Base-by-base conservation (phyloP, 2,888 invertebrate genomes). In the Drosophila diplacantha region DNA sequence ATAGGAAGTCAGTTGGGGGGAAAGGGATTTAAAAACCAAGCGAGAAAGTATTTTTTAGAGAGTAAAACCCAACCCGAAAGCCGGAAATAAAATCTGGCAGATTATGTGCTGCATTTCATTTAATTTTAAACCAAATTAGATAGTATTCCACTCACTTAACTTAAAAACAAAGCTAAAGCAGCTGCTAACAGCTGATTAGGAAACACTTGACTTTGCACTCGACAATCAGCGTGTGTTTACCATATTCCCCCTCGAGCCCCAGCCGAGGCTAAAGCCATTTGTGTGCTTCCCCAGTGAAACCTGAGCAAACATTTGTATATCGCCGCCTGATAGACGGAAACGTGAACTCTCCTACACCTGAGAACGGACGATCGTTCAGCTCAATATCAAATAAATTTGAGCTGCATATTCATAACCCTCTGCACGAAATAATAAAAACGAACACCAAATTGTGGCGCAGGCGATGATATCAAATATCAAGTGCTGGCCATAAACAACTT, bases 401-500 rank as follows among this genome's bases (percentile, higher is more conserved):
- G 59, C 44, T 68, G 69, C 66, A 62, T 65, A 69, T 69, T 69
- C 80, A 75, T 74, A 74, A 70, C 68, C 64, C 26, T 11, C 57
- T 63, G 56, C 73, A 62, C 65, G 71, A 64, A 57, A 54, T 26
- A 63, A 68, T 38, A 69, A 61, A 49, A 69, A 62, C 43, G 53
- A 60, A 47, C 53, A 43, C 14, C 49, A 41, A 52, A 47, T 50
- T 69, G 68, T 49, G 55, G 47, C 47, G 64, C 62, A 56, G 58
- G 66, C 69, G 69, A 81, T 79, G 76, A 73, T 79, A 79, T 77
- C 75, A 65, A 63, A 56, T 70, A 69, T 77, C 80, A 77, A 77
- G 82, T 81, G 82, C 71, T 67, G 76, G 63, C 81, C 83, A 81
- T 83, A 79, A 83, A 83, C 78, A 75, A 83, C 78, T 78, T 80